A percentile compares a stretch with the other conserved stretches of the same genome.
Evolutionary conservation across 2,797 vertebrate species (phyloP).

Genomic region (Poliocrania exsul): DNA sequence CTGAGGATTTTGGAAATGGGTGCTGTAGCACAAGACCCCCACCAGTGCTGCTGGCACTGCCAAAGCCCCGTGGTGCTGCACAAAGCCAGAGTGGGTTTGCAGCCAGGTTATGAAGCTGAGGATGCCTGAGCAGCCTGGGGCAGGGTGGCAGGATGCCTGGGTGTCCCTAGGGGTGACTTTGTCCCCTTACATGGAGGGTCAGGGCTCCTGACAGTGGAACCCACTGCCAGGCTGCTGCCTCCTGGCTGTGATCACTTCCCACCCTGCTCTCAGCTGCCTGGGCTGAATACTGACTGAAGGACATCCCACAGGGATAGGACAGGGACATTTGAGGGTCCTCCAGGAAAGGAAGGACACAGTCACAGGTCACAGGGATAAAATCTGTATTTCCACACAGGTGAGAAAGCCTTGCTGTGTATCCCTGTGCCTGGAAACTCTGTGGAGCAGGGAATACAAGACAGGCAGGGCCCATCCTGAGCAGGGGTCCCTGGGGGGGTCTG

Average conservation of each 20-base stretch:
- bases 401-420: neutral
- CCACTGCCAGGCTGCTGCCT: neutral
- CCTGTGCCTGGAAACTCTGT: neutral
- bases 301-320: neutral
- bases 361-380: neutral
- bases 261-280: neutral
- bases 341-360: neutral
- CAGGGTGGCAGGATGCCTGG: neutral
- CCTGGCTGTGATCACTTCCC: rapidly evolving
- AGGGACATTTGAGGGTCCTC: neutral
- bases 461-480: neutral
- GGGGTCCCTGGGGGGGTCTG: neutral
- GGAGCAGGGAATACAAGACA: neutral
- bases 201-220: neutral
- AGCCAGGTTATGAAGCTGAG: neutral
- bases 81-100: neutral
- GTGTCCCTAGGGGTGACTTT: neutral
- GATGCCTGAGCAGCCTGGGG: neutral
- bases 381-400: neutral
- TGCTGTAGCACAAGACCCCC: neutral
- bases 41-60: neutral
- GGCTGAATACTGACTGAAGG: neutral
- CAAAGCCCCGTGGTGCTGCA: rapidly evolving
- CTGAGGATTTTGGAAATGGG: rapidly evolving
- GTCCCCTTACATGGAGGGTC: neutral